A percentile compares a stretch with the other conserved stretches of the same genome.
These are phyloP conservation scores for Digitonthophagus gazella DNA, from an alignment of 2,888 invertebrate species.

Conservation along the genomic window DNA sequence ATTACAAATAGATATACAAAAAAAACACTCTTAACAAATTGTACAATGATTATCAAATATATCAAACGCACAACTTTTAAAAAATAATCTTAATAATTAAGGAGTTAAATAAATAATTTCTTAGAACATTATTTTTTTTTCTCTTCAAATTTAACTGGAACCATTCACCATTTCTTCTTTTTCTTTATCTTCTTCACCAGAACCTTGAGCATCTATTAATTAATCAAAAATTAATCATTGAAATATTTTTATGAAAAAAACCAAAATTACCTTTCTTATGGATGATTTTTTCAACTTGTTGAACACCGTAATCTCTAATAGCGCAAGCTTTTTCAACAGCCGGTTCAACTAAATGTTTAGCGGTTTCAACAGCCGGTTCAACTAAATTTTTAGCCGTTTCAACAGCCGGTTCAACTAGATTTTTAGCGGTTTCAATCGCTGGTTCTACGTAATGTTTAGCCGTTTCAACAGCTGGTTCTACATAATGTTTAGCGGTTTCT, in stretches of 20 bases:
- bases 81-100: not conserved
- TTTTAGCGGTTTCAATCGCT: constrained; percentile 40
- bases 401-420: constrained; percentile 35
- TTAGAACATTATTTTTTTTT: not conserved
- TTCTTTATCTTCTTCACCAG: not conserved
- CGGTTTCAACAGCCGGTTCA: constrained; percentile 35
- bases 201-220: not conserved
- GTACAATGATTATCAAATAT: not conserved
- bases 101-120: not conserved
- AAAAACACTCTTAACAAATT: not conserved
- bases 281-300: constrained; percentile 43
- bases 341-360: constrained; percentile 37
- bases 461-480: constrained; percentile 34
- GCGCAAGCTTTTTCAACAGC: constrained; percentile 38
- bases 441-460: constrained; percentile 47
- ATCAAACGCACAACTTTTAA: not conserved
- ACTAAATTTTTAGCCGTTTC: constrained; percentile 29
- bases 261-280: constrained; percentile 22
- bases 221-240: not conserved
- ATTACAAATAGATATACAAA: too few relatives aligned
- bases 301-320: constrained; percentile 41
- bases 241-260: not conserved
- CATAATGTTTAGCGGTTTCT: constrained; percentile 28
- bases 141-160: not conserved
- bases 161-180: not conserved